A percentile compares a stretch with the other conserved stretches of the same genome.
phyloP scores from a whole-genome alignment of 1,140 invertebrate species.

The Idris sp. region DNA sequence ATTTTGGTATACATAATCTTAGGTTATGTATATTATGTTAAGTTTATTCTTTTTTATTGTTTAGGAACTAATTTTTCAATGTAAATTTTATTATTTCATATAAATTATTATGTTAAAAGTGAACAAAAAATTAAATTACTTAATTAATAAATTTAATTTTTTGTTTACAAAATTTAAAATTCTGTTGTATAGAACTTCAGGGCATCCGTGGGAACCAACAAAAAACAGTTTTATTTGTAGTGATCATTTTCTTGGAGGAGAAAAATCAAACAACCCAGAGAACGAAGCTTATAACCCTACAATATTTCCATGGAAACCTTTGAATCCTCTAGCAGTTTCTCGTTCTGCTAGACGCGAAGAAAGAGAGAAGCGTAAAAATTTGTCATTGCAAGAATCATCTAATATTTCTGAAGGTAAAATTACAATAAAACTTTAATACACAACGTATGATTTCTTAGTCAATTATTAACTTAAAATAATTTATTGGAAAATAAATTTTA shows the following conservation, averaged over 20 bases:
- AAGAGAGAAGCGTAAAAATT: conserved; percentile 9
- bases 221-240: background rate
- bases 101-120: too few species aligned
- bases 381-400: background rate
- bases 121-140: too few species aligned
- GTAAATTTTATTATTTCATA: too few species aligned
- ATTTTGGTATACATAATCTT: too few species aligned
- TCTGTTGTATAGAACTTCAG: background rate
- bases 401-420: too few species aligned
- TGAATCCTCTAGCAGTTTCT: conserved; percentile 4
- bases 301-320: conserved; percentile 6
- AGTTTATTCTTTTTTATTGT: too few species aligned
- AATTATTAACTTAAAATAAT: too few species aligned
- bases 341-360: conserved; percentile 1
- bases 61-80: too few species aligned
- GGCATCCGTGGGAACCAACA: background rate
- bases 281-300: conserved; percentile 1
- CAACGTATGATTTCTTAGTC: too few species aligned
- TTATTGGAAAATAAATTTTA: conserved; percentile 2
- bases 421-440: too few species aligned
- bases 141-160: too few species aligned
- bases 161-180: background rate
- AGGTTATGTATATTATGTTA: too few species aligned
- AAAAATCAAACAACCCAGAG: background rate
- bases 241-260: background rate